Base-by-base conservation (phyloP, 2,888 invertebrate genomes). In the Apotomis turbidana region DNA sequence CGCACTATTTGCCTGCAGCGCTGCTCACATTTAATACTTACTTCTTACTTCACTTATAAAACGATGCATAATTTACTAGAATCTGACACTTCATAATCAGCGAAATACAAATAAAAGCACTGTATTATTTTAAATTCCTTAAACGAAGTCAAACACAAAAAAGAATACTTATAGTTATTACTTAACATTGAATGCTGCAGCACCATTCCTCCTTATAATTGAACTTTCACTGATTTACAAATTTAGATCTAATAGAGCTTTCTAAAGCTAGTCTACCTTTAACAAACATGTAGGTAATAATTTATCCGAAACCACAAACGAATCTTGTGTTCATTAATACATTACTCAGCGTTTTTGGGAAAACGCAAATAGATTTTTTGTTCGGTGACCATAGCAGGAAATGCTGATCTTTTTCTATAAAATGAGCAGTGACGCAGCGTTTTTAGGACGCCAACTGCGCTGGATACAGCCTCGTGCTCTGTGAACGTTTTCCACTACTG, bases 331-430 rank as follows among this genome's bases (percentile, higher is more conserved):
- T 79, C 76, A 77, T 79, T 80, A 81, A 76, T 76, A 79, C 75
- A 81, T 81, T 81, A 81, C 80, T 63, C 80, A 77, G 81, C 80
- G 79, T 74, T 79, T 78, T 79, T 72, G 74, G 74, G 66, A 77
- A 78, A 79, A 79, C 79, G 77, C 77, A 78, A 80, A 79, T 76
- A 78, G 78, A 80, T 77, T 79, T 81, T 81, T 77, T 78, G 74
- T 77, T 72, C 78, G 79, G 81, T 78, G 80, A 79, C 80, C 78
- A 78, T 61, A 81, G 76, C 79, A 82, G 81, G 82, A 83, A 83
- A 81, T 76, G 75, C 49, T 8, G 76, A 74, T 75, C 76, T 79
- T 74, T 80, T 74, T 76, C 75, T 67, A 63, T 61, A 51, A 76
- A 77, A 76, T 78, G 76, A 78, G 75, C 79, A 79, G 80, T 81